Evolutionary conservation across 2,113 vertebrate species (phyloP).

Genomic region (Silurus glanis): DNA sequence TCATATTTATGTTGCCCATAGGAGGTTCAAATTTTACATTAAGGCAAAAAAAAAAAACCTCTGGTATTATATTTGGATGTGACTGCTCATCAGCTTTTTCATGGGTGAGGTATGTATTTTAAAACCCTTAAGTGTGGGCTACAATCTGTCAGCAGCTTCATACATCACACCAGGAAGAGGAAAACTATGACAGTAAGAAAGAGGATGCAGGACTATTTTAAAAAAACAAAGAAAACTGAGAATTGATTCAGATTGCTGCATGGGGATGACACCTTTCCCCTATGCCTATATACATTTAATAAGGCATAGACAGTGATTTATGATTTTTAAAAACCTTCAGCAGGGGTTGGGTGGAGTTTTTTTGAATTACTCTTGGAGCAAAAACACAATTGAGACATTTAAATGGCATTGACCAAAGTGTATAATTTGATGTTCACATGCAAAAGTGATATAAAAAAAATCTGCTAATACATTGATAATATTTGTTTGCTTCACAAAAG

Average conservation of each 20-base stretch:
- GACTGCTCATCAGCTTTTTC: neutral
- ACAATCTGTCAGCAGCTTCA: constrained; percentile 8
- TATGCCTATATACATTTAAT: constrained; percentile 2
- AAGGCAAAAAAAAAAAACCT: neutral
- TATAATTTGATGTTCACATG: neutral
- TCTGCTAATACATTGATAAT: too few relatives aligned
- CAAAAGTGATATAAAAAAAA: neutral
- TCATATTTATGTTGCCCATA: neutral
- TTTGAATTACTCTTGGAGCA: neutral
- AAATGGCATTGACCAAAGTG: too few relatives aligned
- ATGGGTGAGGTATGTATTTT: constrained; percentile 2
- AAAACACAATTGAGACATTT: neutral
- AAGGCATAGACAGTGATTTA: constrained; percentile 18
- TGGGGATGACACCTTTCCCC: neutral
- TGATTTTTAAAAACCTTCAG: neutral
- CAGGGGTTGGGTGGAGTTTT: neutral
- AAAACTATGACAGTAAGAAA: constrained; percentile 16
- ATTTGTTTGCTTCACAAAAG: too few relatives aligned
- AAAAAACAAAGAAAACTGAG: constrained; percentile 13
- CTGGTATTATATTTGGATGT: neutral
- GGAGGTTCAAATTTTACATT: too few relatives aligned
- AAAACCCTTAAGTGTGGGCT: neutral
- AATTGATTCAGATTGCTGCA: constrained; percentile 12
- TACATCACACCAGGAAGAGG: constrained; percentile 25
- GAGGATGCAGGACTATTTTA: constrained; percentile 16